phyloP scores from a whole-genome alignment of 2,113 vertebrate genomes.

The Camelus bactrianus region DNA sequence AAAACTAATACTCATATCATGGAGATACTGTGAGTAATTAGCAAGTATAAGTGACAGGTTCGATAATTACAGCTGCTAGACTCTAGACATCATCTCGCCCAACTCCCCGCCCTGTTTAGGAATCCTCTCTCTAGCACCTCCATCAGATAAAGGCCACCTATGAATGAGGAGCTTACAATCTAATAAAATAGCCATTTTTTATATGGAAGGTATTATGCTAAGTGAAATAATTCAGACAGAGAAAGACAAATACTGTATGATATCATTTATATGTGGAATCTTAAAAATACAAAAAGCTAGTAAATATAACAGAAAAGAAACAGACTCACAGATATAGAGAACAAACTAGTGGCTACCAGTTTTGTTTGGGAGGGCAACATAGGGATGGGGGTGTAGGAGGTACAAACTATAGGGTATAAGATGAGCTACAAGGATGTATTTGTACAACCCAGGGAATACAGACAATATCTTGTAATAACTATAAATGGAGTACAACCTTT shows the following conservation, averaged over 20 bases:
- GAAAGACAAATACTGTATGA: neutral
- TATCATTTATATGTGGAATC: neutral
- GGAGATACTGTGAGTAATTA: neutral
- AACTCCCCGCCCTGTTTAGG: neutral
- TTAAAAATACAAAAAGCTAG: neutral
- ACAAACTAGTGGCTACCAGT: neutral
- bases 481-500: neutral
- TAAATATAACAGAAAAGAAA: neutral
- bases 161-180: neutral
- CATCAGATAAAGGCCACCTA: neutral
- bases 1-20: neutral
- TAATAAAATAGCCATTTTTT: neutral
- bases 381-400: neutral
- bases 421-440: neutral
- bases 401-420: neutral
- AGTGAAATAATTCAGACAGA: neutral
- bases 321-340: neutral
- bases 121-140: neutral
- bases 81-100: neutral
- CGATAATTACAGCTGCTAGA: neutral
- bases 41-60: neutral
- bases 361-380: neutral
- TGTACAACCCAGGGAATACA: neutral
- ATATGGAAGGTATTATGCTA: neutral
- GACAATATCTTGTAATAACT: neutral